A percentile compares a stretch with the other conserved stretches of the same genome.
phyloP scores from a whole-genome alignment of 2,797 vertebrate genomes.

The Spatula versicolor region DNA sequence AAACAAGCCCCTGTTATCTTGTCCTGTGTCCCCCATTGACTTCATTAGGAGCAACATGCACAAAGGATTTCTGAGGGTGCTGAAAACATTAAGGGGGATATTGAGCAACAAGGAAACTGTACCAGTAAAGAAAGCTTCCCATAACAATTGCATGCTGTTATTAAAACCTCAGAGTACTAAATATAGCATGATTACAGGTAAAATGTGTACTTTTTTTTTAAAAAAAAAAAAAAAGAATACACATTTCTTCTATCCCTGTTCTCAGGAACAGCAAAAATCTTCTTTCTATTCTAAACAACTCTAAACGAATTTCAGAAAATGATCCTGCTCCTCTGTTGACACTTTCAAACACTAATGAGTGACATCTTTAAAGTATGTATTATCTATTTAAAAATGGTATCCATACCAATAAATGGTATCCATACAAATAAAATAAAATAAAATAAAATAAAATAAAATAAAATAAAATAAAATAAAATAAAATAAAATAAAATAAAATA shows the following conservation, averaged over 20 bases:
- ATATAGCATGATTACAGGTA: not conserved
- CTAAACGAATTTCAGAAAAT: not conserved
- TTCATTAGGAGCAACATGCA: constrained; percentile 8
- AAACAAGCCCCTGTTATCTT: not conserved
- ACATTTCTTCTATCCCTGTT: not conserved
- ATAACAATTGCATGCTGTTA: not conserved
- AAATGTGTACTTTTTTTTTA: not conserved
- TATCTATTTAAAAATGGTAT: not conserved
- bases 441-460: too few relatives aligned
- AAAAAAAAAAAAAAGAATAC: not conserved
- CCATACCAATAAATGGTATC: too few relatives aligned
- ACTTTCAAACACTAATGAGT: not conserved
- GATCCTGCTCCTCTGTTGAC: not conserved
- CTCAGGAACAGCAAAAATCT: not conserved
- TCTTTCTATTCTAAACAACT: not conserved
- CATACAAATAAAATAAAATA: not conserved
- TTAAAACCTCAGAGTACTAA: not conserved
- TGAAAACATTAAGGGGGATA: not conserved
- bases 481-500: not conserved
- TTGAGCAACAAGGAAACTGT: not conserved
- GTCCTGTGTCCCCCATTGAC: not conserved
- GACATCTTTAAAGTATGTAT: not conserved
- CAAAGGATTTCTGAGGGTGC: constrained; percentile 32
- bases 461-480: not conserved
- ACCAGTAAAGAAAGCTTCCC: constrained; percentile 25